phyloP scores from a whole-genome alignment of 2,797 vertebrate genomes.

The Fistularia commersonii region DNA sequence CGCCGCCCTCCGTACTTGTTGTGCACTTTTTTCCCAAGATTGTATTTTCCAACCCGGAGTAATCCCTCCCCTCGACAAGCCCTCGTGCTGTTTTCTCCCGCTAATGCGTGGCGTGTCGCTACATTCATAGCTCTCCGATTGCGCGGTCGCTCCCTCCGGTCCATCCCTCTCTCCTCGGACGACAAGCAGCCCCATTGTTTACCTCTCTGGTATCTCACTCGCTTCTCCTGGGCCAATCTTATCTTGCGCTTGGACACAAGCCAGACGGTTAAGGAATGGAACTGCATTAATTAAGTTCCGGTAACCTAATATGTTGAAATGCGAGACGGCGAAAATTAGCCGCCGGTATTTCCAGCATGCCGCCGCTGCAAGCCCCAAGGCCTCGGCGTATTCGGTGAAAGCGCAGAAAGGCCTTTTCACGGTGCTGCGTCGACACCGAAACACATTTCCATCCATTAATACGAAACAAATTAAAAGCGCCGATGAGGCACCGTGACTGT shows the following conservation, averaged over 20 bases:
- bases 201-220: constrained; percentile 44
- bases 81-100: too few species aligned
- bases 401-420: constrained; percentile 55
- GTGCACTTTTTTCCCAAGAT: too few species aligned
- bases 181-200: constrained; percentile 60
- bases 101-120: constrained; percentile 28
- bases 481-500: constrained; percentile 81
- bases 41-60: too few species aligned
- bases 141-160: neutral
- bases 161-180: constrained; percentile 15
- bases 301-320: constrained; percentile 71
- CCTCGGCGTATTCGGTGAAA: constrained; percentile 61
- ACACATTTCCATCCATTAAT: constrained; percentile 77
- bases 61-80: too few species aligned
- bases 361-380: constrained; percentile 20
- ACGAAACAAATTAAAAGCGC: constrained; percentile 79
- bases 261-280: constrained; percentile 65
- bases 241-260: constrained; percentile 60
- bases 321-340: constrained; percentile 68
- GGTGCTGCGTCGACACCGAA: constrained; percentile 67
- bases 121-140: constrained; percentile 31
- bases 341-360: constrained; percentile 66
- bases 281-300: constrained; percentile 70
- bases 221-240: constrained; percentile 46
- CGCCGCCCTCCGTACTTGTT: too few species aligned